Conservation (phyloP, 1,140 invertebrate species). For the Drosophila arawakana region DNA sequence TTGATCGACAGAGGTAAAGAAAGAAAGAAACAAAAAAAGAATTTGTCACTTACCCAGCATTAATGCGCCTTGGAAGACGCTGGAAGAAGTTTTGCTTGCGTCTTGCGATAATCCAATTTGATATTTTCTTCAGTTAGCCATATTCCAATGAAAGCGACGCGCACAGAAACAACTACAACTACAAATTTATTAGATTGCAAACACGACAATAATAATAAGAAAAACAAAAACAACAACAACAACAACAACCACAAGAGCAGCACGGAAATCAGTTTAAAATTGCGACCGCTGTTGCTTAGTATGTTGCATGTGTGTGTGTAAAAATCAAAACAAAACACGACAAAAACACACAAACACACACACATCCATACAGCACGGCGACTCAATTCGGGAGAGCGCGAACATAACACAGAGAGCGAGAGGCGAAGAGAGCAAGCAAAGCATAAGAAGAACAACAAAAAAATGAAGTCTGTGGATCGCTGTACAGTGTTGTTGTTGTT, state of each 20-base stretch:
- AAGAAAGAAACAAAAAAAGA: not conserved
- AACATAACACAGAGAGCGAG: constrained; percentile 21
- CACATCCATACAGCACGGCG: not conserved
- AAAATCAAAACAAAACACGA: constrained; percentile 62
- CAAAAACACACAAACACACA: constrained; percentile 27
- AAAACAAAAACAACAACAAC: constrained; percentile 23
- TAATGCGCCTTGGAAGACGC: constrained; percentile 19
- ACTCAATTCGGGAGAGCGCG: constrained; percentile 16
- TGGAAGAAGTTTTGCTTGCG: constrained; percentile 9
- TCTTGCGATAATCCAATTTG: constrained; percentile 54
- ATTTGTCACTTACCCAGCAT: constrained; percentile 47
- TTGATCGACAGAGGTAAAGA: not conserved
- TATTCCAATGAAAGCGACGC: constrained; percentile 39
- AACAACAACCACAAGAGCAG: constrained; percentile 35
- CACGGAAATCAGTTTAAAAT: constrained; percentile 54
- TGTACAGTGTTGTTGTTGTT: constrained; percentile 42
- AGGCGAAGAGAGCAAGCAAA: constrained; percentile 21
- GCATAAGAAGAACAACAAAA: constrained; percentile 44
- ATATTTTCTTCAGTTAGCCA: constrained; percentile 39
- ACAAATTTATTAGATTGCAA: constrained; percentile 58
- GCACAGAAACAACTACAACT: constrained; percentile 48
- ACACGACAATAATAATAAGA: constrained; percentile 31
- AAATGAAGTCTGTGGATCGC: constrained; percentile 32
- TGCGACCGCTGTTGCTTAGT: constrained; percentile 32
- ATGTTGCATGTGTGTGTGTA: constrained; percentile 38